phyloP scores from a whole-genome alignment of 2,888 invertebrate genomes.

The Elgonia sp. region DNA sequence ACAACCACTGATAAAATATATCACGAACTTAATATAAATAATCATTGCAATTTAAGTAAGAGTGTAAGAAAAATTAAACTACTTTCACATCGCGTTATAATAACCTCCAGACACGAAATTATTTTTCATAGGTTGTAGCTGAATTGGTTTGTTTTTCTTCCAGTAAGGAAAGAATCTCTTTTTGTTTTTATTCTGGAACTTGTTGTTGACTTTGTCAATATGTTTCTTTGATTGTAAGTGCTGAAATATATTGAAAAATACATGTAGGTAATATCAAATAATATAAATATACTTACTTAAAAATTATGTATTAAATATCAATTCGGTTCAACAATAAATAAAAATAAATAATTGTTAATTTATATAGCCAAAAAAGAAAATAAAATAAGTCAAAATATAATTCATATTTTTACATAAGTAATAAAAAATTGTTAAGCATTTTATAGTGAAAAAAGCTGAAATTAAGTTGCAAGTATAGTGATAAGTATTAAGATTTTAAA shows the following conservation, averaged over 20 bases:
- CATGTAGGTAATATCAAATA: background rate
- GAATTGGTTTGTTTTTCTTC: constrained; percentile 80
- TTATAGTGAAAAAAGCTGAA: background rate
- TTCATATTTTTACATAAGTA: background rate
- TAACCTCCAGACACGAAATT: constrained; percentile 84
- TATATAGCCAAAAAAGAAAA: background rate
- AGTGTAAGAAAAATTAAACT: constrained; percentile 46
- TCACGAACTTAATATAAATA: constrained; percentile 34
- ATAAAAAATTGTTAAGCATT: background rate
- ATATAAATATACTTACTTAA: background rate
- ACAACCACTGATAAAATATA: constrained; percentile 7
- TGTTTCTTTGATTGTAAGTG: constrained; percentile 85
- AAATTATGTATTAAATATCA: no score
- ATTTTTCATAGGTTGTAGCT: constrained; percentile 79
- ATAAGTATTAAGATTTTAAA: background rate
- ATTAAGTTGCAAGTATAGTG: no score
- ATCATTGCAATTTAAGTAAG: constrained; percentile 6
- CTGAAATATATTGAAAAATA: constrained; percentile 67
- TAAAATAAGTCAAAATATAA: background rate
- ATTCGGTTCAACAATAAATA: no score
- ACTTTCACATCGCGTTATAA: constrained; percentile 66
- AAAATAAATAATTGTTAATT: constrained; percentile 17
- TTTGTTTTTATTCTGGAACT: constrained; percentile 79
- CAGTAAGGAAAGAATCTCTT: constrained; percentile 83
- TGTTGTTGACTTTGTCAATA: constrained; percentile 83